Base-by-base conservation (phyloP, 1,140 invertebrate species). In the Megathymus violae region DNA sequence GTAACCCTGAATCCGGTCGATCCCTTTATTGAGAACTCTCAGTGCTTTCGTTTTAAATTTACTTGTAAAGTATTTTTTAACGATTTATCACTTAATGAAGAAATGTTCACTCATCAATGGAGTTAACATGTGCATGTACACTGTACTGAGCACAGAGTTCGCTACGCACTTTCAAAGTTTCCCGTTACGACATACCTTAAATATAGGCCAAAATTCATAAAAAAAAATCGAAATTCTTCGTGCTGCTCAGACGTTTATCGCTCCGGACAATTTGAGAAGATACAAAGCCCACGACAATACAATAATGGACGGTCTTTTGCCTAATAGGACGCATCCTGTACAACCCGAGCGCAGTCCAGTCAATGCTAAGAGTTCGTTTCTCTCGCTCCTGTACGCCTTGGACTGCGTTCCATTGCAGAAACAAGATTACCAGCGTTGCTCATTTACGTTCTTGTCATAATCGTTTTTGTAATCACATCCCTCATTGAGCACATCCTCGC, bases 241-340 rank as follows among this genome's bases (percentile, higher is more conserved):
- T 62, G 66, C 31, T 43, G 58, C 64, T 72, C 67, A 72, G 61
- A 69, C 71, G 73, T 83, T 74, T 70, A 76, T 78, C 69, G 62
- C 61, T 74, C 73, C 69, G 65, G 59, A 66, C 78, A 75, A 82
- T 80, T 73, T 74, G 65, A 82, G 74, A 76, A 88, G 82, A 81
- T 73, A 74, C 77, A 69, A 89, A 84, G 75, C 82, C 83, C 81
- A 88, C 85, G 85, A 87, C 85, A 90, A 88, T 88, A 85, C 83
- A 80, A 84, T 88, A 88, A 90, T 90, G 82, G 82, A 60, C 78
- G 85, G 78, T 83, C 79, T 80, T 80, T 81, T 77, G 78, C 76
- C 84, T 88, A 88, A 90, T 88, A 78, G 85, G 58, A 38, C 68
- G 76, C 83, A 88, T 90, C 88, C 88, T 88, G 88, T 71, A 68